phyloP scores from a whole-genome alignment of 2,888 invertebrate species.

The Erebia aethiops region DNA sequence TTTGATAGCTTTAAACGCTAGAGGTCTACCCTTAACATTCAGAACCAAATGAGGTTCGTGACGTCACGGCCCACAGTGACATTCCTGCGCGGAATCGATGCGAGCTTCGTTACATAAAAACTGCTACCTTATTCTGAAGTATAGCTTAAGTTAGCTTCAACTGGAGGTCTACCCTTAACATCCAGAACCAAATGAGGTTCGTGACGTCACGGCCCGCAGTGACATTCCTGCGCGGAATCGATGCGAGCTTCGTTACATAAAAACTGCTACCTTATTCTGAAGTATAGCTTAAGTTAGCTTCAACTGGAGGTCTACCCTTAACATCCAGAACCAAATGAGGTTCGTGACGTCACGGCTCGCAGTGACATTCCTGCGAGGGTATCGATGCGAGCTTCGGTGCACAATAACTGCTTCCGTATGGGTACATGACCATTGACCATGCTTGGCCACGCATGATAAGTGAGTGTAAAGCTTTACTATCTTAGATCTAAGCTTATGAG shows the following conservation, averaged over 20 bases:
- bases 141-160: not conserved
- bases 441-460: too few species aligned
- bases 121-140: not conserved
- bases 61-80: slow-evolving; percentile 35
- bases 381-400: slow-evolving; percentile 27
- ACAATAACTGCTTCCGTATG: slow-evolving; percentile 18
- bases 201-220: slow-evolving; percentile 39
- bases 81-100: slow-evolving; percentile 32
- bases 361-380: slow-evolving; percentile 37
- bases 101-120: slow-evolving; percentile 1
- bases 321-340: slow-evolving; percentile 39
- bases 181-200: slow-evolving; percentile 20
- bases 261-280: not conserved
- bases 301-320: not conserved
- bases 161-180: not conserved
- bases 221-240: slow-evolving; percentile 31
- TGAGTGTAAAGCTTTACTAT: slow-evolving; percentile 1
- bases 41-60: slow-evolving; percentile 36
- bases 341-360: slow-evolving; percentile 39
- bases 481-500: not conserved
- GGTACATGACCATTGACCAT: not conserved
- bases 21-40: not conserved
- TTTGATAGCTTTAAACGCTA: not conserved
- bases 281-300: not conserved
- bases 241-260: slow-evolving; percentile 18